Evolutionary conservation across 2,113 vertebrate species (phyloP).

Genomic region (Dromiciops gliroides): DNA sequence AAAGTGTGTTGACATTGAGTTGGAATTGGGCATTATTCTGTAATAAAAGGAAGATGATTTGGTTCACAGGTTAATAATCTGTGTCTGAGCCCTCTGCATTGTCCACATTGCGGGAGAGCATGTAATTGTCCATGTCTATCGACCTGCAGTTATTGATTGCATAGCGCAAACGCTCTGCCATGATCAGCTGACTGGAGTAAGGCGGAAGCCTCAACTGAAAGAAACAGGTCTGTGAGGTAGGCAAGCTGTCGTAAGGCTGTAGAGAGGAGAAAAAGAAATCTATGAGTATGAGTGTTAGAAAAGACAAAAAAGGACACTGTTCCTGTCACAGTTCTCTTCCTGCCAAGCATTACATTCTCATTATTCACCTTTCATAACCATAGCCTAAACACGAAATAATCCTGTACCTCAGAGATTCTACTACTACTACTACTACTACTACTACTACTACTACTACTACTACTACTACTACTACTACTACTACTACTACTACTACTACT

Average conservation of each 20-base stretch:
- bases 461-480: background rate
- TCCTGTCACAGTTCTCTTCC: background rate
- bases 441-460: background rate
- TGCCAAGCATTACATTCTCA: background rate
- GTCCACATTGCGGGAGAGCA: constrained; percentile 92
- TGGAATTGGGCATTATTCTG: constrained; percentile 74
- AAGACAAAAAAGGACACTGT: constrained; percentile 9
- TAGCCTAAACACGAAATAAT: background rate
- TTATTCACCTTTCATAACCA: background rate
- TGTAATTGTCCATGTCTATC: constrained; percentile 93
- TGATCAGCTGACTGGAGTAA: constrained; percentile 89
- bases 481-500: background rate
- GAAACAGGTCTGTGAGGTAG: constrained; percentile 94
- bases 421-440: background rate
- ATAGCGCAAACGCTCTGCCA: constrained; percentile 91
- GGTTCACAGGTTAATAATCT: constrained; percentile 86
- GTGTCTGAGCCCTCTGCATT: constrained; percentile 92
- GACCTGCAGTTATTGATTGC: constrained; percentile 94
- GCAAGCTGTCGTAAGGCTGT: constrained; percentile 92
- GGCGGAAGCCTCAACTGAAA: constrained; percentile 91
- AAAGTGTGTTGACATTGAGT: constrained; percentile 77
- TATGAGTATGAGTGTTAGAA: constrained; percentile 29
- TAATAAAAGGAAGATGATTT: constrained; percentile 67
- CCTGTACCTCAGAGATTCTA: background rate
- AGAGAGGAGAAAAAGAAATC: constrained; percentile 65